Conservation (phyloP, 2,797 vertebrate genomes). For the Silurus aristotelis region DNA sequence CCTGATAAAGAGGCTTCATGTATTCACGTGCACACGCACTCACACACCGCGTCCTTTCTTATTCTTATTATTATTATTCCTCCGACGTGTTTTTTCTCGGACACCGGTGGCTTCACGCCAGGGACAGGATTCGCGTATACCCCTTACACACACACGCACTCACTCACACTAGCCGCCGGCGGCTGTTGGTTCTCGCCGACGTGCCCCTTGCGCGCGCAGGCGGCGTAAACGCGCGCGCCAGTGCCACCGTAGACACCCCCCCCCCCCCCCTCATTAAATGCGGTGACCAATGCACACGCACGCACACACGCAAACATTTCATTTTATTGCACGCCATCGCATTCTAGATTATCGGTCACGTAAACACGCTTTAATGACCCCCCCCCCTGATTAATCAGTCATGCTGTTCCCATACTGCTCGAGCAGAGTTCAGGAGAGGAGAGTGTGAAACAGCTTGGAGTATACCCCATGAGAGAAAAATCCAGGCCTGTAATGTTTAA, state of each 20-base stretch:
- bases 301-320: no score
- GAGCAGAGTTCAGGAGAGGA: neutral
- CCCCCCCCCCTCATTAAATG: neutral
- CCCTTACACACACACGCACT: neutral
- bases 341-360: neutral
- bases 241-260: neutral
- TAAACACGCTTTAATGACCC: no score
- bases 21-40: neutral
- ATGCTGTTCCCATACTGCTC: neutral
- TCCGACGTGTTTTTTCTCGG: neutral
- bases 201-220: no score
- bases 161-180: no score
- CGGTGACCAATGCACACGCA: no score
- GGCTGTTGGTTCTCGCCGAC: no score
- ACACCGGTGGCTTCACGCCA: neutral
- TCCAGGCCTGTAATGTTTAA: neutral
- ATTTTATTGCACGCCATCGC: no score
- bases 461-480: neutral
- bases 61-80: neutral
- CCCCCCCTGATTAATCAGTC: neutral
- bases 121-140: no score
- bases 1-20: conserved; percentile 15
- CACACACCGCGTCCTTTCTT: neutral
- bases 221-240: no score
- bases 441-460: neutral